These are phyloP conservation scores for Epinephelus malabaricus DNA, from an alignment of 2,797 vertebrate genomes.

Conservation along the genomic window DNA sequence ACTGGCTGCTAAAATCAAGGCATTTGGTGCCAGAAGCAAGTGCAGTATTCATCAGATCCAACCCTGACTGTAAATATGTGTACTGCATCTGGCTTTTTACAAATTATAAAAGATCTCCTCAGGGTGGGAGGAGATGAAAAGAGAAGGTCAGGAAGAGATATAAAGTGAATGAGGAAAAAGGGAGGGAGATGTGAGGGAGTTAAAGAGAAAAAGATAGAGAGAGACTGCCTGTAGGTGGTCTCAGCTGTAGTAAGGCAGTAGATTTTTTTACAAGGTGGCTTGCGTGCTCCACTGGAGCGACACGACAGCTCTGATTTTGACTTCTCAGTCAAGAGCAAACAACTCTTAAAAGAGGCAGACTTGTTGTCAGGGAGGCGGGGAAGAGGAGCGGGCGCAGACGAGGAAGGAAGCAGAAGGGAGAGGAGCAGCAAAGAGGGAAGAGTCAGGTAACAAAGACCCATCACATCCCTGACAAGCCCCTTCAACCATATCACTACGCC, in stretches of 20 bases:
- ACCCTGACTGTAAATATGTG: neutral
- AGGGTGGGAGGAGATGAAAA: neutral
- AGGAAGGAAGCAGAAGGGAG: slow-evolving; percentile 24
- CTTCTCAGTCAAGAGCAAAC: slow-evolving; percentile 65
- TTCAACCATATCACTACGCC: slow-evolving; percentile 51
- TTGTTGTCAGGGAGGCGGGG: slow-evolving; percentile 52
- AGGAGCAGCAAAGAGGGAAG: slow-evolving; percentile 31
- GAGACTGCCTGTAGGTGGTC: slow-evolving; percentile 38
- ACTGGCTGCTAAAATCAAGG: neutral
- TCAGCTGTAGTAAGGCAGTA: slow-evolving; percentile 14
- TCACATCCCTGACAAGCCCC: slow-evolving; percentile 69
- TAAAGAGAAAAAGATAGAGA: neutral
- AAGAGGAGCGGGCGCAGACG: slow-evolving; percentile 15
- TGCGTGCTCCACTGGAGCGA: slow-evolving; percentile 50
- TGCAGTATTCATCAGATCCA: slow-evolving; percentile 17
- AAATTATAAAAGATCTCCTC: slow-evolving; percentile 6
- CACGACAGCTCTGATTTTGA: slow-evolving; percentile 55
- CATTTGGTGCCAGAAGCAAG: slow-evolving; percentile 3
- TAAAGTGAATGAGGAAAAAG: neutral
- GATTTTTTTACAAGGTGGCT: slow-evolving; percentile 34
- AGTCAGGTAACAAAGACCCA: slow-evolving; percentile 78
- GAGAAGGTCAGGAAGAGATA: neutral
- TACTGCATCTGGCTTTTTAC: neutral
- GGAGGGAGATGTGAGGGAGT: neutral
- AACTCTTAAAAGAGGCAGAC: slow-evolving; percentile 57